phyloP scores from a whole-genome alignment of 2,797 vertebrate genomes.

The Parotocinclus haroldoi region DNA sequence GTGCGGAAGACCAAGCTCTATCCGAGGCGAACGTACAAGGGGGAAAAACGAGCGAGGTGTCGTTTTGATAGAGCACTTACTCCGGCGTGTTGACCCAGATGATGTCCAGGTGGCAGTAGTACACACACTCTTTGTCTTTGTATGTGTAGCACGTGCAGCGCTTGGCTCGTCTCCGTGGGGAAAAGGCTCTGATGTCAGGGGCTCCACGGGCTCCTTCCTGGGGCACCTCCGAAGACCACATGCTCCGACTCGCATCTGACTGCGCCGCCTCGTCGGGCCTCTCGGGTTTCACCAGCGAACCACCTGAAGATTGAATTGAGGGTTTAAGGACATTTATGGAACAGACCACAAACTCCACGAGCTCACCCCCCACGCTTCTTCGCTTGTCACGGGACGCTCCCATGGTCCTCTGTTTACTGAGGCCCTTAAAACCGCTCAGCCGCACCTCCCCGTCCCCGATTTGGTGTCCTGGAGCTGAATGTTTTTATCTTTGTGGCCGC shows the following conservation, averaged over 20 bases:
- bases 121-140: constrained; percentile 94
- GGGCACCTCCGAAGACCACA: background rate
- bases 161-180: constrained; percentile 62
- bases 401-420: too few relatives aligned
- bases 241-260: background rate
- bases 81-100: constrained; percentile 97
- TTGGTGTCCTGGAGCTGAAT: too few relatives aligned
- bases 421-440: too few relatives aligned
- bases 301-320: background rate
- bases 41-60: too few relatives aligned
- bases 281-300: background rate
- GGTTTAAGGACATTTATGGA: too few relatives aligned
- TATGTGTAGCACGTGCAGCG: constrained; percentile 91
- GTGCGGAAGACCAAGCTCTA: too few relatives aligned
- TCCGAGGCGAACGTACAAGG: too few relatives aligned
- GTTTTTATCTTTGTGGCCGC: too few relatives aligned
- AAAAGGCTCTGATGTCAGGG: background rate
- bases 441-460: too few relatives aligned
- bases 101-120: constrained; percentile 95
- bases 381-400: too few relatives aligned
- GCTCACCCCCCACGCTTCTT: too few relatives aligned
- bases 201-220: background rate
- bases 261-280: background rate
- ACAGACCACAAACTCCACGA: too few relatives aligned
- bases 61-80: constrained; percentile 64